These are phyloP conservation scores for Pantherophis vulpinus DNA, from an alignment of 2,797 vertebrate species.

Conservation along the genomic window DNA sequence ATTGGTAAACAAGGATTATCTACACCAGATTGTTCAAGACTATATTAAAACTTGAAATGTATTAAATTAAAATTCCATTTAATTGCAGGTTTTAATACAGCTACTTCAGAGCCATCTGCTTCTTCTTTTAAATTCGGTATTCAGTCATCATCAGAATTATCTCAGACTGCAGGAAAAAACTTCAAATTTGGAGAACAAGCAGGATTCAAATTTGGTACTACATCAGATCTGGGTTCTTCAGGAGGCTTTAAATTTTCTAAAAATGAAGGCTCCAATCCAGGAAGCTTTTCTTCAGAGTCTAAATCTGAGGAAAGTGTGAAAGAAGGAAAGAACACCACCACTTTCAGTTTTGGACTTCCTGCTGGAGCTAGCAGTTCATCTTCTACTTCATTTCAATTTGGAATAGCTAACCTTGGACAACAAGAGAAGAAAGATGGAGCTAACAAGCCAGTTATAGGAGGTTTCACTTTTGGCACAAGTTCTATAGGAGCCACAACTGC, in stretches of 20 bases:
- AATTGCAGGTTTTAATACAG: constrained; percentile 71
- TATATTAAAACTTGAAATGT: not conserved
- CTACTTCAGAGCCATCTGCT: constrained; percentile 58
- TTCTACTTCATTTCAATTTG: constrained; percentile 71
- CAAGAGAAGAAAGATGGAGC: constrained; percentile 74
- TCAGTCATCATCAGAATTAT: constrained; percentile 67
- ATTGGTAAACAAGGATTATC: not conserved
- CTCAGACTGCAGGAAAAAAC: constrained; percentile 66
- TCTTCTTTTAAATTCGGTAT: constrained; percentile 76
- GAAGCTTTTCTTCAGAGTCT: constrained; percentile 69
- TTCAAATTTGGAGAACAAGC: constrained; percentile 82
- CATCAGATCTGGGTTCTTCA: constrained; percentile 69
- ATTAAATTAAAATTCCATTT: constrained; percentile 6
- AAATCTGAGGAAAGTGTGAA: constrained; percentile 79
- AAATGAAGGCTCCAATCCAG: constrained; percentile 83
- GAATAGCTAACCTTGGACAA: constrained; percentile 64
- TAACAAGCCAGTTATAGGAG: constrained; percentile 62
- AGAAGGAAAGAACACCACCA: constrained; percentile 66
- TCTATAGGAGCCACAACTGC: constrained; percentile 60
- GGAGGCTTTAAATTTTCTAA: constrained; percentile 75
- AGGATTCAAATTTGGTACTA: constrained; percentile 80
- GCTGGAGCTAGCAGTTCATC: constrained; percentile 57
- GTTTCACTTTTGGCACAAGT: constrained; percentile 77
- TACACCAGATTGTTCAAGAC: not conserved
- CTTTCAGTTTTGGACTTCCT: constrained; percentile 81